These are phyloP conservation scores for Propithecus coquereli DNA, from an alignment of 2,113 vertebrate genomes.

Conservation along the genomic window DNA sequence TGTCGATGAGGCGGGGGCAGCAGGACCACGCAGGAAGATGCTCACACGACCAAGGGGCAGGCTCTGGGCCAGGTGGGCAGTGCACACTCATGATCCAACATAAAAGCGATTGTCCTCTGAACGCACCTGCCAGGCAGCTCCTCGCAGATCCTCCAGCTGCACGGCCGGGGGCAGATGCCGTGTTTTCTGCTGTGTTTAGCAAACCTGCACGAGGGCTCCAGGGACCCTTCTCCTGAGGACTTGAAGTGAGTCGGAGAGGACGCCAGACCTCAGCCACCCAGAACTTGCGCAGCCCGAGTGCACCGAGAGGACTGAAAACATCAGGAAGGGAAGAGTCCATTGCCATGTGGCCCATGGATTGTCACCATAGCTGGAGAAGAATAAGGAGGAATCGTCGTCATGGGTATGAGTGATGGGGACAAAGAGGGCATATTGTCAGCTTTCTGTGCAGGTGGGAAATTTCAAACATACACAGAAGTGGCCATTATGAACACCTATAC, in stretches of 20 bases:
- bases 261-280: too few relatives aligned
- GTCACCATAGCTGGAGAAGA: not conserved
- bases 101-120: not conserved
- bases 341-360: not conserved
- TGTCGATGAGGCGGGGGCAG: not conserved
- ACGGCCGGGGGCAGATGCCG: too few relatives aligned
- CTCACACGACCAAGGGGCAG: rapidly evolving
- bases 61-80: not conserved
- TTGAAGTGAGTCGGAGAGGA: not conserved
- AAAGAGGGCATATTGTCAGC: not conserved
- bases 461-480: not conserved
- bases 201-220: too few relatives aligned
- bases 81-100: rapidly evolving
- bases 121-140: too few relatives aligned
- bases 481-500: rapidly evolving
- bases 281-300: constrained; percentile 40
- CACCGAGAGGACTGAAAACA: constrained; percentile 26
- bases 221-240: not conserved
- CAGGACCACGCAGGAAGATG: not conserved
- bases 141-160: not conserved
- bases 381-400: rapidly evolving
- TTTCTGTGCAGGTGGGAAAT: not conserved
- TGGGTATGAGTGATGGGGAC: not conserved
- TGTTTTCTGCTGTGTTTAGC: not conserved
- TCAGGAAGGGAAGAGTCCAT: constrained; percentile 52